phyloP scores from a whole-genome alignment of 2,797 vertebrate species.

The Pantherophis alleghaniensis region DNA sequence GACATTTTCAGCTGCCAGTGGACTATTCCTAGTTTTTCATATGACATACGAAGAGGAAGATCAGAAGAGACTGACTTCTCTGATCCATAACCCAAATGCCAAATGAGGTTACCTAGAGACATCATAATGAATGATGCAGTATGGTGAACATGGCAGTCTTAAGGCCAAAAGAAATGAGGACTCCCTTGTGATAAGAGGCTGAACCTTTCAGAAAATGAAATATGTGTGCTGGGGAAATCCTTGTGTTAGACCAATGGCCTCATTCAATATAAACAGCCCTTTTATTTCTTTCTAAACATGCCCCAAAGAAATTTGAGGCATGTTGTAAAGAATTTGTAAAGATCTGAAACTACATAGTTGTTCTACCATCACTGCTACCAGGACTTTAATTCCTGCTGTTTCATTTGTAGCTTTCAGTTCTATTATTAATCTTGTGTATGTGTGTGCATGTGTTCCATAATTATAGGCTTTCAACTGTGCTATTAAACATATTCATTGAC shows the following conservation, averaged over 20 bases:
- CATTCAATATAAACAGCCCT: background rate
- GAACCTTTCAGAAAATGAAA: constrained; percentile 8
- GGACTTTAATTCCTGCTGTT: background rate
- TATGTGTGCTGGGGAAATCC: background rate
- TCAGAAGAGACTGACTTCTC: constrained; percentile 20
- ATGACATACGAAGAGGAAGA: constrained; percentile 24
- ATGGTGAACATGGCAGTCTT: constrained; percentile 6
- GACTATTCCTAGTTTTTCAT: constrained; percentile 52
- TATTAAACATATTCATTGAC: background rate
- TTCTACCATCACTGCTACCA: background rate
- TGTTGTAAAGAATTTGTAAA: background rate
- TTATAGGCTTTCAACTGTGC: background rate
- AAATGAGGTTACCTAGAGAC: constrained; percentile 26
- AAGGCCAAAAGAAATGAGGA: constrained; percentile 13
- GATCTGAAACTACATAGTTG: background rate
- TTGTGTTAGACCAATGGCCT: background rate
- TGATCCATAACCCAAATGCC: constrained; percentile 2
- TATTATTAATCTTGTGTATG: background rate
- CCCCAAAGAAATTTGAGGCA: background rate
- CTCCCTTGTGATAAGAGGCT: background rate
- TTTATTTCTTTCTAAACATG: background rate
- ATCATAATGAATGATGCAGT: constrained; percentile 22
- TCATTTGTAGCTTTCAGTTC: background rate
- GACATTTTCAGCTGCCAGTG: constrained; percentile 59
- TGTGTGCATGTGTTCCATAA: background rate